Evolutionary conservation across 1,140 invertebrate genomes (phyloP).

Genomic region (Homalodisca vitripennis): DNA sequence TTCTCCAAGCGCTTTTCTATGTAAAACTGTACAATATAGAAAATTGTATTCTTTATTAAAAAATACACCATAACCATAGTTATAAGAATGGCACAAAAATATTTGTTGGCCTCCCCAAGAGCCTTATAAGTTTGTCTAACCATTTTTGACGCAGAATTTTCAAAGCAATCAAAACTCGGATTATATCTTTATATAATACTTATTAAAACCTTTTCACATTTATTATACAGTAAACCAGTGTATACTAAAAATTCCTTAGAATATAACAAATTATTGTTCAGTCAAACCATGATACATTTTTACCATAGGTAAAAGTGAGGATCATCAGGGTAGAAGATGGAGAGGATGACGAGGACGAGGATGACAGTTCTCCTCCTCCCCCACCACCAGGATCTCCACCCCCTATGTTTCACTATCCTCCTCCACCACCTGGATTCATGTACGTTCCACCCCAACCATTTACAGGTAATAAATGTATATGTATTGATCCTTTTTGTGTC

Average conservation of each 20-base stretch:
- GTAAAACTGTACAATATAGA: no score
- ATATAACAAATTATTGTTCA: neutral
- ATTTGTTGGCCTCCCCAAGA: no score
- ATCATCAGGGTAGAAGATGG: slow-evolving; percentile 37
- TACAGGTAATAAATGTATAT: no score
- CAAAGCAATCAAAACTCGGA: neutral
- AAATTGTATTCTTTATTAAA: no score
- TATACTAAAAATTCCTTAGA: neutral
- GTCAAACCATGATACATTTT: neutral
- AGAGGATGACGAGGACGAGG: slow-evolving; percentile 35
- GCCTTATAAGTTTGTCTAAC: no score
- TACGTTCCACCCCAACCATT: slow-evolving; percentile 21
- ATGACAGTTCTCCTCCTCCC: slow-evolving; percentile 37
- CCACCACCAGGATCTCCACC: slow-evolving; percentile 39
- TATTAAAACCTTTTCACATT: neutral
- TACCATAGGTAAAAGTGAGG: slow-evolving; percentile 38
- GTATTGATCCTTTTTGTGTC: no score
- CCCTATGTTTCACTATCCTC: slow-evolving; percentile 32
- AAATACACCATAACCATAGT: no score
- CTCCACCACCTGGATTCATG: slow-evolving; percentile 23
- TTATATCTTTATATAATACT: neutral
- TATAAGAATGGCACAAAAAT: no score
- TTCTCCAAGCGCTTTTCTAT: no score
- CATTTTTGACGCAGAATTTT: no score
- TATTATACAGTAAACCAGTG: neutral